These are phyloP conservation scores for Neoarius graeffei DNA, from an alignment of 2,113 vertebrate species.

Conservation along the genomic window DNA sequence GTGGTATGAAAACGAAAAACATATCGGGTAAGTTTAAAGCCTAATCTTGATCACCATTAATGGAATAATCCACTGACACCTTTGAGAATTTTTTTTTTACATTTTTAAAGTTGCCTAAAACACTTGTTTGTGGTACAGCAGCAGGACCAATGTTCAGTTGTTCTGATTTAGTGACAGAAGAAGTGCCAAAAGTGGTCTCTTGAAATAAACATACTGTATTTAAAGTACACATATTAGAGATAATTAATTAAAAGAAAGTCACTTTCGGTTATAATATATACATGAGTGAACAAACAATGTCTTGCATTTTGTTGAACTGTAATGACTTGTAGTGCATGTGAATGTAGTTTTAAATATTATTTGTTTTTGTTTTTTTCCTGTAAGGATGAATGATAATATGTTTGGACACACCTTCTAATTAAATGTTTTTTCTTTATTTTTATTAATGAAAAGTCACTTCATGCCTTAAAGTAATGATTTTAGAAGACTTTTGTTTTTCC, in stretches of 20 bases:
- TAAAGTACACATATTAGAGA: background rate
- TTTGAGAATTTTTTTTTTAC: background rate
- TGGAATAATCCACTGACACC: background rate
- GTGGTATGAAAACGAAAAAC: slow-evolving; percentile 65
- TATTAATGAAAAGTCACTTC: too few species aligned
- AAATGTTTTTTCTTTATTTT: too few species aligned
- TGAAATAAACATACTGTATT: background rate
- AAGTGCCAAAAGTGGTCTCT: background rate
- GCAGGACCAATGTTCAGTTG: background rate
- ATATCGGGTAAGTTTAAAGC: background rate
- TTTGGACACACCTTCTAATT: too few species aligned
- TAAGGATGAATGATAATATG: too few species aligned
- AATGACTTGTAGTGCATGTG: too few species aligned
- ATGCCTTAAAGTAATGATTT: too few species aligned
- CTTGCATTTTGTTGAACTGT: too few species aligned
- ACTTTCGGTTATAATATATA: background rate
- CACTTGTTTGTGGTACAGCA: background rate
- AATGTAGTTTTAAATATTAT: too few species aligned
- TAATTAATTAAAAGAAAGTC: background rate
- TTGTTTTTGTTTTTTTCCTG: too few species aligned
- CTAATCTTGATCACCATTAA: background rate
- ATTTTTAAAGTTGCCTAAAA: background rate
- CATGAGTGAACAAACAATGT: background rate
- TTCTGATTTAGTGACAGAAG: background rate
- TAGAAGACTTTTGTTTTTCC: too few species aligned